Evolutionary conservation across 2,888 invertebrate species (phyloP), one percentile per base, ranked within the genome.

Genomic region (Frankliniella fusca): DNA sequence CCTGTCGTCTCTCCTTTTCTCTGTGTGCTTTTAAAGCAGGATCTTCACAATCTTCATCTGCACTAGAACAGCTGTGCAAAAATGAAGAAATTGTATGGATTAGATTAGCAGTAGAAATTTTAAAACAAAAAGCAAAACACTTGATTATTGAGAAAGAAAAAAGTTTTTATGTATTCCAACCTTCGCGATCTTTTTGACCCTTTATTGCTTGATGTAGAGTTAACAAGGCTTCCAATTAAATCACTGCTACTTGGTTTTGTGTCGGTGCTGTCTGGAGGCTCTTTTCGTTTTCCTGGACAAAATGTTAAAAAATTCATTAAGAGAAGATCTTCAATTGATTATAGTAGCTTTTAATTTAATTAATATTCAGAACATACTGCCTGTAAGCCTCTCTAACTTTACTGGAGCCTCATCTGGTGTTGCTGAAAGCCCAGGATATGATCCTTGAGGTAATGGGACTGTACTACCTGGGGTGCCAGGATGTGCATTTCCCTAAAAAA

Each of bases 1-100:
- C 97, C 90, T 97, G 97, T 85, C 98, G 92, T 86, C 98, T 92
- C 90, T 98, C 96, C 90, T 94, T 93, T 91, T 98, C 97, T 88
- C 97, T 93, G 90, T 96, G 95, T 87, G 95, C 95, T 92, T 97
- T 97, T 87, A 94, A 93, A 90, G 93, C 93, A 81, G 96, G 96
- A 88, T 94, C 93, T 87, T 88, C 89, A 87, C 93, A 92, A 89
- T 93, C 93, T 88, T 94, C 95, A 87, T 95, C 95, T 83, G 94
- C 95, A 87, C 95, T 95, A 88, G 94, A 94, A 90, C 94, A 85
- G 84, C 85, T 85, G 83, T 81, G 84, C 83, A 81, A 65, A 83
- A 80, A 83, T 61, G 82, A 70, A 82, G 79, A 61, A 81, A 82
- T 80, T 23, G 20, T 54, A 48, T 80, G 79, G 1, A 38, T 80